Evolutionary conservation across 2,888 invertebrate species (phyloP), one percentile per base, ranked within the genome.

Genomic region (Griposia aprilina): DNA sequence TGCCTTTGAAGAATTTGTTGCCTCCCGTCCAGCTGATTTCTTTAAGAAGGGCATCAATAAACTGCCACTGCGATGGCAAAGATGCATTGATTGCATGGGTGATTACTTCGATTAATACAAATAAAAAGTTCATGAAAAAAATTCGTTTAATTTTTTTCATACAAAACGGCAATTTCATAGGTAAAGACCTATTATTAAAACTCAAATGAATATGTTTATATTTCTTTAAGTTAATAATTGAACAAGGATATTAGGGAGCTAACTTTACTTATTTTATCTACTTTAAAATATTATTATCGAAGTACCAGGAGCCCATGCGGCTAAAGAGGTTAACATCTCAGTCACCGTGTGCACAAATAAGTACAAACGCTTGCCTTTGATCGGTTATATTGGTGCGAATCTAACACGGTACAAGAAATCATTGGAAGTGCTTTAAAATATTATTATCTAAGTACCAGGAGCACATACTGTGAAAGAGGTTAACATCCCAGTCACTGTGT

Each of bases 391-490:
- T 55, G 23, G 48, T 20, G 26, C 7, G 4, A 50, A 67, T 13
- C 36, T 36, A 7, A 10, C 17, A 6, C 52, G 7, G 36, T 15
- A 55, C 23, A 17, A 36, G 2, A n/a, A n/a, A 15, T 10, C 30
- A 15, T 2, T 10, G 0, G 3, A 45, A 26, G 13, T 20, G 5
- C 26, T 55, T 36, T n/a, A 41, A 11, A 57, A 26, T 7, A 45
- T n/a, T 41, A 45, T n/a, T n/a, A 26, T 26, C 7, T 45, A 50
- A 73, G 55, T 76, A 74, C 57, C 59, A 26, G 59, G 6, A 59
- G 15, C 59, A 11, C 59, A 26, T 59, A 15, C 15, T 26, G 0
- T 15, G 26, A 26, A 20, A 23, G n/a, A 36, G 23, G 23, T 52
- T 6, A 23, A 36, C 45, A 36, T 26, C 15, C 45, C 55, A 48